A percentile compares a stretch with the other conserved stretches of the same genome.
Conservation (phyloP, 2,888 invertebrate genomes). For the Alloplasta piceator region DNA sequence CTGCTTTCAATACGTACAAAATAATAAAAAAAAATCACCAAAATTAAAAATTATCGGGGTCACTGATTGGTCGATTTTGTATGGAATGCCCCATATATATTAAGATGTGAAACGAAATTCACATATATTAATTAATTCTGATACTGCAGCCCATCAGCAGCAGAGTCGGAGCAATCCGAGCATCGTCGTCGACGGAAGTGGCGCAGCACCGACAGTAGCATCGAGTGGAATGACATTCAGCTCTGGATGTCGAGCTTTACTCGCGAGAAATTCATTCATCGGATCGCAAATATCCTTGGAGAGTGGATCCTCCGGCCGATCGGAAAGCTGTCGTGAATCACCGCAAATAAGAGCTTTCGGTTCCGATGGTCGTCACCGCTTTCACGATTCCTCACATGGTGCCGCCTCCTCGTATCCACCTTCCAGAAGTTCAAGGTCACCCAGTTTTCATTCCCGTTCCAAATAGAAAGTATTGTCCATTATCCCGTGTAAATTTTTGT, state of each 20-base stretch:
- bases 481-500: too few relatives aligned
- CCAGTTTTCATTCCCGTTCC: too few relatives aligned
- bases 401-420: conserved; percentile 80
- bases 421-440: conserved; percentile 77
- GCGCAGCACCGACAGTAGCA: conserved; percentile 10
- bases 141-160: conserved; percentile 80
- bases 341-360: conserved; percentile 93
- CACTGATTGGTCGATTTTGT: too few relatives aligned
- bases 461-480: too few relatives aligned
- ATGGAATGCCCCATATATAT: too few relatives aligned
- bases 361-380: conserved; percentile 88
- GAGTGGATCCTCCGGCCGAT: conserved; percentile 83
- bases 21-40: too few relatives aligned
- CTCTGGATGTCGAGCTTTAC: conserved; percentile 59
- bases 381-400: conserved; percentile 75
- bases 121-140: too few relatives aligned
- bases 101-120: too few relatives aligned
- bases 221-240: neutral
- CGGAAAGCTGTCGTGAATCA: conserved; percentile 88
- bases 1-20: too few relatives aligned
- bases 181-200: conserved; percentile 69
- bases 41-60: too few relatives aligned
- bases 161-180: conserved; percentile 88
- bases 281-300: conserved; percentile 94
- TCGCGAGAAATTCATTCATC: conserved; percentile 91